Percentiles rank a stretch among this genome's conserved stretches.
phyloP scores from a whole-genome alignment of 2,797 vertebrate species.

The Phyllotis vaccarum region DNA sequence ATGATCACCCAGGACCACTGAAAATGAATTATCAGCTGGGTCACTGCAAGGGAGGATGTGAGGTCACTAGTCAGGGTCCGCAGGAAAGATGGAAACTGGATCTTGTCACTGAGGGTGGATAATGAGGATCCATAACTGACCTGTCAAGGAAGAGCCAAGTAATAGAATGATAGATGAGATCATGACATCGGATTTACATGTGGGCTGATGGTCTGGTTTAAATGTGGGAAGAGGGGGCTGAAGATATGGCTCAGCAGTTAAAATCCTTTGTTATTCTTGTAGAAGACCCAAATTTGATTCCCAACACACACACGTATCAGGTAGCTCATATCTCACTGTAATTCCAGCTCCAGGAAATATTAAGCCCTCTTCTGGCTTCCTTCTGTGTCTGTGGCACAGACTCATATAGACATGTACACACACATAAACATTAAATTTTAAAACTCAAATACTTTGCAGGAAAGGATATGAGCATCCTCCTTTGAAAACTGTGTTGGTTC shows the following conservation, averaged over 20 bases:
- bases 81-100: conserved; percentile 71
- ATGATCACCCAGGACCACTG: conserved; percentile 68
- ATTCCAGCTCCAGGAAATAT: conserved; percentile 11
- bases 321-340: background rate
- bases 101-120: conserved; percentile 54
- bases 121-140: conserved; percentile 41
- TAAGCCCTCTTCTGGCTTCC: background rate
- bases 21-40: conserved; percentile 57
- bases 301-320: background rate
- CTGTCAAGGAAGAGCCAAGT: background rate
- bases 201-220: too few species aligned
- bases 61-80: conserved; percentile 37
- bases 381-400: background rate
- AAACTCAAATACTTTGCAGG: background rate
- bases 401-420: background rate
- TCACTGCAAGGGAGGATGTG: background rate
- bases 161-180: too few species aligned
- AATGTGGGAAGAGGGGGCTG: background rate
- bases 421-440: background rate
- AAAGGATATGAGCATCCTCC: background rate
- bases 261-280: background rate
- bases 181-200: background rate
- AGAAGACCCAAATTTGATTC: background rate
- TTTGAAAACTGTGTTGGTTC: background rate
- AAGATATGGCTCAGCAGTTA: background rate